These are phyloP conservation scores for Coelinius sp. DNA, from an alignment of 2,888 invertebrate species.

Conservation along the genomic window DNA sequence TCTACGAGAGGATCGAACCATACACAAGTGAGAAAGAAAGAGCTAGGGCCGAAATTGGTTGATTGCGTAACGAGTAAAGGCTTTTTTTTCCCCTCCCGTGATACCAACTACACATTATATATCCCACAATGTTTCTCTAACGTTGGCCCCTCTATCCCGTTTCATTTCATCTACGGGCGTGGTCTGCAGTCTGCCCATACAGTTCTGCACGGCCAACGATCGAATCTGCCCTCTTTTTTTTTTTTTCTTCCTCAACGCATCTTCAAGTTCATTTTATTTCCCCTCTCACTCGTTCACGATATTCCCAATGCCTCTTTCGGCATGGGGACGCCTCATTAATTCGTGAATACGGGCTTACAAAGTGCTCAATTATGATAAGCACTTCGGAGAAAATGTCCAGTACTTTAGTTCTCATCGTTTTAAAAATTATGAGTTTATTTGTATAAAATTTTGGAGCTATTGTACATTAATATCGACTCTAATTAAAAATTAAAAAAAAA, in stretches of 20 bases:
- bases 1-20: slow-evolving; percentile 31
- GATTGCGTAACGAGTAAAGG: slow-evolving; percentile 44
- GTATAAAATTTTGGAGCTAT: not conserved
- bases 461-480: slow-evolving; percentile 1
- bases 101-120: slow-evolving; percentile 18
- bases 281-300: slow-evolving; percentile 24
- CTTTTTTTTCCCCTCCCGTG: slow-evolving; percentile 28
- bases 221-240: slow-evolving; percentile 13
- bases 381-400: slow-evolving; percentile 41
- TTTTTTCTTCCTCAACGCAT: not conserved
- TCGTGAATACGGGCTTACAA: slow-evolving; percentile 47
- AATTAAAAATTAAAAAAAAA: too few species aligned
- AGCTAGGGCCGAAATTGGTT: slow-evolving; percentile 38
- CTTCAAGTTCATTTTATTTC: slow-evolving; percentile 27
- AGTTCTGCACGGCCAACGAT: slow-evolving; percentile 25
- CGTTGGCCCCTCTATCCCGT: slow-evolving; percentile 22
- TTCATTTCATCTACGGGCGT: slow-evolving; percentile 47
- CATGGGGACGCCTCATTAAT: slow-evolving; percentile 44
- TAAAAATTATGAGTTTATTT: slow-evolving; percentile 11
- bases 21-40: slow-evolving; percentile 22
- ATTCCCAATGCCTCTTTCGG: slow-evolving; percentile 37
- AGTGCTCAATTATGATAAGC: slow-evolving; percentile 51
- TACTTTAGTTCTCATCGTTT: slow-evolving; percentile 6
- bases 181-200: slow-evolving; percentile 36
- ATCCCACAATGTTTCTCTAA: not conserved